A percentile compares a stretch with the other conserved stretches of the same genome.
These are phyloP conservation scores for Agrochola lychnidis DNA, from an alignment of 2,888 invertebrate species.

Conservation along the genomic window DNA sequence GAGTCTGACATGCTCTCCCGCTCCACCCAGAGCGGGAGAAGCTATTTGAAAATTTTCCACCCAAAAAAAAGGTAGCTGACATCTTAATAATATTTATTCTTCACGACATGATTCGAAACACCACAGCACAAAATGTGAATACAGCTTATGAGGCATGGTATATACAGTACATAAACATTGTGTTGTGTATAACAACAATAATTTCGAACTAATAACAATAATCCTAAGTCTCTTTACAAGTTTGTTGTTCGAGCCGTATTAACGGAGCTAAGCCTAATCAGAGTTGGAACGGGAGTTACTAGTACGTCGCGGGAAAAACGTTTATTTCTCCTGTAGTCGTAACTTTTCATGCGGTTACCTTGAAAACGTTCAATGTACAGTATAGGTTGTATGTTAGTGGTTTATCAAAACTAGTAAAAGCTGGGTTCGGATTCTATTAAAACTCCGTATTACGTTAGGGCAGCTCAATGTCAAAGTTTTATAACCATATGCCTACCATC, in stretches of 20 bases:
- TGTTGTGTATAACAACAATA: slow-evolving; percentile 13
- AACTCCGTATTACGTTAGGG: neutral
- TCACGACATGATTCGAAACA: neutral
- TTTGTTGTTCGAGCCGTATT: slow-evolving; percentile 40
- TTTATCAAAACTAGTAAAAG: neutral
- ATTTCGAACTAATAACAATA: slow-evolving; percentile 33
- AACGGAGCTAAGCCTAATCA: slow-evolving; percentile 21
- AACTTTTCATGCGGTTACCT: neutral
- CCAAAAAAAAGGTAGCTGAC: too few species aligned
- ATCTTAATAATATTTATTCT: neutral
- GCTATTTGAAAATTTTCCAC: too few species aligned
- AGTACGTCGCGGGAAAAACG: neutral
- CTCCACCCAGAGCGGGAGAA: too few species aligned
- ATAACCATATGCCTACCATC: neutral
- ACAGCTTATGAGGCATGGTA: neutral
- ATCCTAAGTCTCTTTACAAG: slow-evolving; percentile 18
- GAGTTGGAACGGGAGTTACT: slow-evolving; percentile 12
- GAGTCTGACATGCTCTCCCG: too few species aligned
- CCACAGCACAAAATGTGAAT: neutral
- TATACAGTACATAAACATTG: neutral
- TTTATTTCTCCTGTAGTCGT: neutral
- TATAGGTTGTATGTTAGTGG: too few species aligned
- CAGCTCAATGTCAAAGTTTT: neutral
- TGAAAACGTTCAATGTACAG: neutral
- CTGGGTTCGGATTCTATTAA: neutral